Percentiles rank a stretch among this genome's conserved stretches.
Evolutionary conservation across 1,140 invertebrate species (phyloP).

Genomic region (Aphelinus atriplicis): DNA sequence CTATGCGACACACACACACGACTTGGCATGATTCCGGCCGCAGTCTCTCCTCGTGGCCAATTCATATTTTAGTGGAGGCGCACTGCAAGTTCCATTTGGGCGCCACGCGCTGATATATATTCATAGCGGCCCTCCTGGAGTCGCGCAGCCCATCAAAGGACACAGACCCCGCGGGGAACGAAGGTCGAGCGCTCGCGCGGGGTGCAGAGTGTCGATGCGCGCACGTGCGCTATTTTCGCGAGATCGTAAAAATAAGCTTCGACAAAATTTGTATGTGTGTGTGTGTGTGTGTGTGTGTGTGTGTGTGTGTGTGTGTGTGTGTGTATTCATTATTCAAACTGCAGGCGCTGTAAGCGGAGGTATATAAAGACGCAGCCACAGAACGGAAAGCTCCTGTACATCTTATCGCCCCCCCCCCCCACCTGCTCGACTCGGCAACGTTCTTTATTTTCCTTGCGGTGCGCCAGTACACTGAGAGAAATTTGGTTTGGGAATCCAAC

Average conservation of each 20-base stretch:
- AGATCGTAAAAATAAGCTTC: conserved; percentile 11
- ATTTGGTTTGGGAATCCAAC: too few species aligned
- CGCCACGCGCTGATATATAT: background rate
- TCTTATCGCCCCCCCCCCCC: too few species aligned
- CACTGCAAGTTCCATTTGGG: too few species aligned
- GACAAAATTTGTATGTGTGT: background rate
- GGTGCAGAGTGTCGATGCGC: background rate
- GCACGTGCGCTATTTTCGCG: conserved; percentile 7
- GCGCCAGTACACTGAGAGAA: too few species aligned
- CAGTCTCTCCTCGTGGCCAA: too few species aligned
- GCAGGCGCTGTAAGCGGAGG: background rate
- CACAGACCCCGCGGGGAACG: background rate
- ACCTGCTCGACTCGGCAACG: too few species aligned
- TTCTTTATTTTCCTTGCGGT: too few species aligned
- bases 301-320: background rate
- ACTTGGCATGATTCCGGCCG: too few species aligned
- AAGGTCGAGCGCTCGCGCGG: background rate
- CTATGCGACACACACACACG: too few species aligned
- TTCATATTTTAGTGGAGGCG: too few species aligned
- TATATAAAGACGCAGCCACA: background rate
- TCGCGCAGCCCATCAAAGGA: background rate
- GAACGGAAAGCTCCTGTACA: background rate
- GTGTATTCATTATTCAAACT: background rate
- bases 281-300: too few species aligned
- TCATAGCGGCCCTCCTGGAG: background rate